Base-by-base conservation (phyloP, 2,888 invertebrate species). In the Acrobeloides nanus region DNA sequence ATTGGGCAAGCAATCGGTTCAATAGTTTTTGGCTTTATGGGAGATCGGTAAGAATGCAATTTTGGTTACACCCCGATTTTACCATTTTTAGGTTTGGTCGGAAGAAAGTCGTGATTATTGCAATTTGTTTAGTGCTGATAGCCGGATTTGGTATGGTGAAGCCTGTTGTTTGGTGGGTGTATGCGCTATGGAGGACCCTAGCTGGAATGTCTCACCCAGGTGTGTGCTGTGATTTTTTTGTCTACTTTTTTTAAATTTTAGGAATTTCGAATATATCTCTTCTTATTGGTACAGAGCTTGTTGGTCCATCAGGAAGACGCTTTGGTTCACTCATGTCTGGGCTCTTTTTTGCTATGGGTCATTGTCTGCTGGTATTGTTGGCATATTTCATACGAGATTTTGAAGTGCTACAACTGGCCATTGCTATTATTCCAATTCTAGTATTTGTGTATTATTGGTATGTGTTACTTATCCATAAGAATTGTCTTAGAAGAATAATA, bases 201-300 rank as follows among this genome's bases (percentile, higher is more conserved):
- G n/a, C n/a, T n/a, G n/a, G n/a, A n/a, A n/a, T n/a, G n/a, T n/a
- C n/a, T n/a, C n/a, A n/a, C n/a, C n/a, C n/a, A n/a, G n/a, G n/a
- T n/a, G n/a, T n/a, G n/a, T n/a, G n/a, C n/a, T n/a, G n/a, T n/a
- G n/a, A n/a, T n/a, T n/a, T n/a, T n/a, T n/a, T n/a, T n/a, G n/a
- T n/a, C n/a, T n/a, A n/a, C n/a, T n/a, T n/a, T n/a, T n/a, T n/a
- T n/a, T n/a, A n/a, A n/a, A n/a, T n/a, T n/a, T n/a, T n/a, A n/a
- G 87, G 86, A 31, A 84, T 84, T 0, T 87, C 87, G 84, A 83
- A 84, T 40, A 84, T 84, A 34, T 80, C 81, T 59, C 83, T 82
- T 61, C 81, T 83, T 40, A 76, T 82, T 24, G 81, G 74, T 34
- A 70, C 75, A 67, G 76, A 76, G 57, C 44, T 76, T 33, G 74